phyloP scores from a whole-genome alignment of 1,140 invertebrate species.

The Zaprionus tsacasi region DNA sequence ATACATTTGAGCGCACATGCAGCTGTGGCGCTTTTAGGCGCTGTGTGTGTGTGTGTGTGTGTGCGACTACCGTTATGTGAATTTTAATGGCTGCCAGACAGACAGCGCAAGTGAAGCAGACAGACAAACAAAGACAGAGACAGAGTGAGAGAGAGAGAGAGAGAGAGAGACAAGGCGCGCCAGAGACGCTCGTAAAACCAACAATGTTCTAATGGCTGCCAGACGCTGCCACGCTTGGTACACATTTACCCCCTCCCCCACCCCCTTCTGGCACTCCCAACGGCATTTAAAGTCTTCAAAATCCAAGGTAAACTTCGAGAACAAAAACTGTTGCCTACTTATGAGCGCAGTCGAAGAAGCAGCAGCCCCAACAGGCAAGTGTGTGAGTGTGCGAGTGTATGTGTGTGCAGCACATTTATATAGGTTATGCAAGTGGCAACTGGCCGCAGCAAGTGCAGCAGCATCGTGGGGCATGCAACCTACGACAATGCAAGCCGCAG shows the following conservation, averaged over 20 bases:
- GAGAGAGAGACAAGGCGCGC: background rate
- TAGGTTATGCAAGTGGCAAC: conserved; percentile 44
- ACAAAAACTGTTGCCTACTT: conserved; percentile 51
- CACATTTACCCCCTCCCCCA: background rate
- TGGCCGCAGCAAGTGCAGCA: conserved; percentile 21
- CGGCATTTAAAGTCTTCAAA: conserved; percentile 12
- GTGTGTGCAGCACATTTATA: conserved; percentile 11
- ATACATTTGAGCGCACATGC: conserved; percentile 72
- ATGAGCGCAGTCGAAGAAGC: conserved; percentile 6
- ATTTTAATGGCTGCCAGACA: conserved; percentile 36
- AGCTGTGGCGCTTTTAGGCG: background rate
- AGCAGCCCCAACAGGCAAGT: background rate
- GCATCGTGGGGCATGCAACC: conserved; percentile 15
- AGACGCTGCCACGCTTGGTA: background rate
- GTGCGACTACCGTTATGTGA: conserved; percentile 15
- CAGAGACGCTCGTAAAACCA: conserved; percentile 19
- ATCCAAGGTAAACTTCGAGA: conserved; percentile 13
- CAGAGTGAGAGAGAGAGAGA: too few relatives aligned
- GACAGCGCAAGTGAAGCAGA: conserved; percentile 17
- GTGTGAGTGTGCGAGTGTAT: background rate
- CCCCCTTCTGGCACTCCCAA: background rate
- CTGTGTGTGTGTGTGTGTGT: conserved; percentile 9
- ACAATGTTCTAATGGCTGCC: conserved; percentile 15
- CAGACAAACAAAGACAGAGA: conserved; percentile 3
- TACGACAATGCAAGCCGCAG: conserved; percentile 23